phyloP scores from a whole-genome alignment of 2,797 vertebrate species.

The Buphagus erythrorhynchus region DNA sequence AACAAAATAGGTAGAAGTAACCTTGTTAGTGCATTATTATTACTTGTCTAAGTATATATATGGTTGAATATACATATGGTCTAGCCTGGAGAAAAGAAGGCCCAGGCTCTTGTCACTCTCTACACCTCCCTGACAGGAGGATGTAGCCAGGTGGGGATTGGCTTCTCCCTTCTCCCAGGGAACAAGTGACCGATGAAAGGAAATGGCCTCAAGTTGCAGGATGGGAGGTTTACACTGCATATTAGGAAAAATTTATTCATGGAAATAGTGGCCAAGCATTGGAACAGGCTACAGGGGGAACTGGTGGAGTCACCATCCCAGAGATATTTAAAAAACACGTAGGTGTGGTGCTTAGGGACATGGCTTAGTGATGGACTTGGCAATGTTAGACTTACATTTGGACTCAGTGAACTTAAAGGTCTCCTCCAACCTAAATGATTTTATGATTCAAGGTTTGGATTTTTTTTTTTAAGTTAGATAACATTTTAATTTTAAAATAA shows the following conservation, averaged over 20 bases:
- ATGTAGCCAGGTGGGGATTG: not conserved
- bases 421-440: not conserved
- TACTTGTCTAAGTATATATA: not conserved
- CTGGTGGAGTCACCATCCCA: not conserved
- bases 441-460: not conserved
- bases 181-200: not conserved
- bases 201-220: not conserved
- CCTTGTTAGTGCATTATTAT: not conserved
- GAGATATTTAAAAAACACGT: not conserved
- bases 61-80: not conserved
- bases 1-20: not conserved
- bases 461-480: not conserved
- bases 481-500: not conserved
- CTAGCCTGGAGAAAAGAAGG: not conserved
- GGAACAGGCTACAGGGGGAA: not conserved
- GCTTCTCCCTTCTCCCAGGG: not conserved
- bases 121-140: not conserved
- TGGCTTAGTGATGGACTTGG: not conserved
- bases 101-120: not conserved
- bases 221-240: not conserved
- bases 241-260: not conserved
- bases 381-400: not conserved
- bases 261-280: not conserved
- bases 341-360: not conserved
- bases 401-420: not conserved